Evolutionary conservation across 23 tunicate species (phyloP).

Genomic region (Ciona savignyi): DNA sequence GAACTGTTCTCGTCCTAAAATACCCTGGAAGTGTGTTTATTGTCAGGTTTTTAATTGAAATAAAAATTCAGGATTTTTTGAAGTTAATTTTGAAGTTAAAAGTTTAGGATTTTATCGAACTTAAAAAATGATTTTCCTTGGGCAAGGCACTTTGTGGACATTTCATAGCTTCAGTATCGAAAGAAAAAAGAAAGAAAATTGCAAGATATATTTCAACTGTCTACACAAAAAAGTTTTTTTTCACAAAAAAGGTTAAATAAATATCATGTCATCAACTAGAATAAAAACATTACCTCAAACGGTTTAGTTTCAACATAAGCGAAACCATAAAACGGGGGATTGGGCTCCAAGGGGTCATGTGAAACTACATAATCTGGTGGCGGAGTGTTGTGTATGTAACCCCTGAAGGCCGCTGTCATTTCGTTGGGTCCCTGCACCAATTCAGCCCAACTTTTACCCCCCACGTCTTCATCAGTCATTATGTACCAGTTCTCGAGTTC

Average conservation of each 20-base stretch:
- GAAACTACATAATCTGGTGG: slow-evolving; percentile 33
- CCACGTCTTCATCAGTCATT: slow-evolving; percentile 83
- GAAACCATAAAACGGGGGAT: slow-evolving; percentile 38
- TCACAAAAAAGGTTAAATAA: no score
- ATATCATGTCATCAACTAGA: no score
- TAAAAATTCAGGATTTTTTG: no score
- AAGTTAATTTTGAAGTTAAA: no score
- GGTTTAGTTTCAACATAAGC: slow-evolving; percentile 76
- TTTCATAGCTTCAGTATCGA: no score
- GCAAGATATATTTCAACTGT: no score
- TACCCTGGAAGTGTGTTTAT: slow-evolving; percentile 20
- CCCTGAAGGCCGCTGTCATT: slow-evolving; percentile 77
- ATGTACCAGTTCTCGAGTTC: slow-evolving; percentile 81
- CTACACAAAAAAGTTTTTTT: no score
- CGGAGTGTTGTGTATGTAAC: slow-evolving; percentile 44
- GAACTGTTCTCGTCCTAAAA: slow-evolving; percentile 25
- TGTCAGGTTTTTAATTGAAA: no score
- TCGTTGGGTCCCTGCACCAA: slow-evolving; percentile 58
- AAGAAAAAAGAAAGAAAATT: no score
- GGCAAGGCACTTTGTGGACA: no score
- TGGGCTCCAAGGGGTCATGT: slow-evolving; percentile 30
- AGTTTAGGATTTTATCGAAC: no score
- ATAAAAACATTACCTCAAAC: slow-evolving; percentile 59
- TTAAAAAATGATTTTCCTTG: no score
- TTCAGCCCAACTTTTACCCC: slow-evolving; percentile 91